Evolutionary conservation across 2,797 vertebrate genomes (phyloP).

Genomic region (Hyperoplus lanceolatus): DNA sequence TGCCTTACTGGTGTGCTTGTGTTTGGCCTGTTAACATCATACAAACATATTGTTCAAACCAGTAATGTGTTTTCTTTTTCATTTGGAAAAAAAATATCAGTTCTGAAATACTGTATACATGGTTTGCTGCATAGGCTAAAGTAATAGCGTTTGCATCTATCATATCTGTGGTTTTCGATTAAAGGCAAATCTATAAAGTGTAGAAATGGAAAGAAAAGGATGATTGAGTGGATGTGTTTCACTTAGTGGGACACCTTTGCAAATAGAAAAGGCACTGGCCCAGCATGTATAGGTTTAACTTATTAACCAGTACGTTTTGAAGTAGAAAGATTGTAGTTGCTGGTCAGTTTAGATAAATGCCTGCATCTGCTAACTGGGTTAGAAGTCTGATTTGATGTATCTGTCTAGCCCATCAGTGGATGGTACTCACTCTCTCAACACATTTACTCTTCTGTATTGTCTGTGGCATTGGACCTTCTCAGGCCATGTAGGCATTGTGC

Average conservation of each 20-base stretch:
- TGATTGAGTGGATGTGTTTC: constrained; percentile 19
- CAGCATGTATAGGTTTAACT: neutral
- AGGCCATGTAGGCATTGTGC: neutral
- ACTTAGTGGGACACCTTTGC: neutral
- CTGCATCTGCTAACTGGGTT: neutral
- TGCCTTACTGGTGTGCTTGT: constrained; percentile 27
- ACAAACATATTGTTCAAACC: neutral
- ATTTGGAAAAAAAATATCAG: no score
- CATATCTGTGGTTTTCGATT: constrained; percentile 4
- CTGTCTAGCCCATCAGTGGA: neutral
- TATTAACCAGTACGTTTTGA: neutral
- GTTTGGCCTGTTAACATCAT: constrained; percentile 5
- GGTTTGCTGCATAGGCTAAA: constrained; percentile 6
- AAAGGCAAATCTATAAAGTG: constrained; percentile 19
- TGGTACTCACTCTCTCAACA: no score
- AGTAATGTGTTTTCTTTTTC: neutral
- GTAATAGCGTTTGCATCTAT: neutral
- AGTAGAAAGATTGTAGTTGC: neutral
- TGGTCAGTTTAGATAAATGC: neutral
- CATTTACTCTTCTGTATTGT: neutral
- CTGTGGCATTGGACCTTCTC: neutral
- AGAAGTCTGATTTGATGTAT: neutral
- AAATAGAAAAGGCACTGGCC: neutral
- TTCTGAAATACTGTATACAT: no score
- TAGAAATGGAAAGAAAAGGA: constrained; percentile 9